Conservation (phyloP, 2,888 invertebrate species). For the Synergus japonicus region DNA sequence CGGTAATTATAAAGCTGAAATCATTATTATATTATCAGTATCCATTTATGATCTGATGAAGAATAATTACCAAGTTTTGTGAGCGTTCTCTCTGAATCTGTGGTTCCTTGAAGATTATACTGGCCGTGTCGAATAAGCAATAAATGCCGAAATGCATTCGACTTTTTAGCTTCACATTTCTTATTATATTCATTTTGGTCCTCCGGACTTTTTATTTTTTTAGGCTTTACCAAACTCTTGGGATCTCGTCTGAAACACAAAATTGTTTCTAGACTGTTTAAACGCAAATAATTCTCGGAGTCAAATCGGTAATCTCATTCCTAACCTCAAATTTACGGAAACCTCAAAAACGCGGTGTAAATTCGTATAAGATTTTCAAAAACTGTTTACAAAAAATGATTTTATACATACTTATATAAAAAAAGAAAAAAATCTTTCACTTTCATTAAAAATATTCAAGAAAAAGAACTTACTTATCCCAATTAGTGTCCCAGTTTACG, state of each 20-base stretch:
- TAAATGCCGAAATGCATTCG: constrained; percentile 87
- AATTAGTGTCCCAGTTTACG: constrained; percentile 90
- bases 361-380: background rate
- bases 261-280: background rate
- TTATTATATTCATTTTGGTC: constrained; percentile 85
- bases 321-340: background rate
- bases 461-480: constrained; percentile 87
- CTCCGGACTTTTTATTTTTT: constrained; percentile 76
- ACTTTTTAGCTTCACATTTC: constrained; percentile 80
- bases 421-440: constrained; percentile 54
- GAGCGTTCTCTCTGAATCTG: constrained; percentile 86
- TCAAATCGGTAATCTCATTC: background rate
- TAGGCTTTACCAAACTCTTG: constrained; percentile 83
- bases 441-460: constrained; percentile 25
- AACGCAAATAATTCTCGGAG: too few species aligned
- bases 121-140: constrained; percentile 97
- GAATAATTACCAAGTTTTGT: constrained; percentile 86
- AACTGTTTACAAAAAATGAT: constrained; percentile 77
- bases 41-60: background rate
- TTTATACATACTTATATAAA: constrained; percentile 84
- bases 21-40: background rate
- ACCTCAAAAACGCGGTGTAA: background rate
- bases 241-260: constrained; percentile 84
- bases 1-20: background rate
- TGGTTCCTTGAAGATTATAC: constrained; percentile 87